Base-by-base conservation (phyloP, 92 coral and sea anemone genomes). In the Pocillopora grandis region DNA sequence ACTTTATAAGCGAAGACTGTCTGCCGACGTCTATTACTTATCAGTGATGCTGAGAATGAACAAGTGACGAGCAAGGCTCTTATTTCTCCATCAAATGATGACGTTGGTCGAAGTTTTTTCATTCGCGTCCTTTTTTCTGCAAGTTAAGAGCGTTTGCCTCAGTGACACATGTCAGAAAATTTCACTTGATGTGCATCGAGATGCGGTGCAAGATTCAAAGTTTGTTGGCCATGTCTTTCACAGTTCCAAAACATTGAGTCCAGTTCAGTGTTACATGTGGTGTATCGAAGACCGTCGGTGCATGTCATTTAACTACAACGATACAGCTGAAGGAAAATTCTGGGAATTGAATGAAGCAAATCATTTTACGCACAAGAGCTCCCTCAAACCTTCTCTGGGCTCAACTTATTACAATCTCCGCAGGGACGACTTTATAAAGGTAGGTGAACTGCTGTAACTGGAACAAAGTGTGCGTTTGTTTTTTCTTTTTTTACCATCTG, bases 191-290 rank as follows among this genome's bases (percentile, higher is more conserved):
- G 72, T 68, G 15, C 49, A 68, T 19, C 52, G n/a, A 27, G 72
- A 68, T 68, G 72, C 65, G 19, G 62, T 75, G 16, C 72, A 31
- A 68, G 72, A 68, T 48, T 33, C 72, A 33, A 48, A 68, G 52
- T 33, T 68, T 33, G 55, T 68, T 33, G 72, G 49, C 2, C 72
- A 27, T 33, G 72, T 68, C 12, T 68, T 68, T 68, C 72, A 33
- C 72, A 68, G 36, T 33, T 68, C 48, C 36, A 48, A 31, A 17
- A 13, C 72, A 48, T 33, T 68, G 36, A 68, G 23, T 48, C 72
- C 72, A 68, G 49, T 27, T 68, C 72, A 68, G 72, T 68, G 72
- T 18, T 68, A 68, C 72, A 68, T 15, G 16, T 27, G 42, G 55
- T 68, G 72, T 17, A 68, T 68, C 12, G 48, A 68, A 27, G 72